A percentile compares a stretch with the other conserved stretches of the same genome.
These are phyloP conservation scores for Kryphioiulus occultus DNA, from an alignment of 2,888 invertebrate genomes.

Conservation along the genomic window DNA sequence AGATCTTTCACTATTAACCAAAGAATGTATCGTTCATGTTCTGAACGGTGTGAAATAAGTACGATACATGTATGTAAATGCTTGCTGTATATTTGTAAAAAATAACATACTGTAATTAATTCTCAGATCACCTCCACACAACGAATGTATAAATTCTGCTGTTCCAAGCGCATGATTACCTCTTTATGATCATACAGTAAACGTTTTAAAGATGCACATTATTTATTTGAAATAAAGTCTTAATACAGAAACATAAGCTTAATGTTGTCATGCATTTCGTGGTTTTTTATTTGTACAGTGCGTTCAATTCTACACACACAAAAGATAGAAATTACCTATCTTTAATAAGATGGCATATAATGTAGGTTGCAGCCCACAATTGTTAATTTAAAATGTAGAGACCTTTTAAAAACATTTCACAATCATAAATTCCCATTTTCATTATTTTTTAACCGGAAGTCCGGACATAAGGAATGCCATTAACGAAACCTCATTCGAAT, in stretches of 20 bases:
- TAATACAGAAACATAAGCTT: not conserved
- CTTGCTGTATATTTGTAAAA: not conserved
- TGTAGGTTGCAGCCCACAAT: too few species aligned
- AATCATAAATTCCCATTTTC: too few species aligned
- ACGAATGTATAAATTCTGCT: not conserved
- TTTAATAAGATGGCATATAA: too few species aligned
- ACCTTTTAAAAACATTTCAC: too few species aligned
- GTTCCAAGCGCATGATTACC: not conserved
- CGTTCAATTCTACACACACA: too few species aligned
- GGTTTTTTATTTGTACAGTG: not conserved
- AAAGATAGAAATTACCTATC: too few species aligned
- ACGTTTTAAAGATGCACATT: not conserved
- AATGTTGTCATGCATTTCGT: not conserved
- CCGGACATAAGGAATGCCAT: too few species aligned
- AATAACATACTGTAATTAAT: not conserved
- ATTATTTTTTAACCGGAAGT: too few species aligned
- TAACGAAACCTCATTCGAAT: too few species aligned
- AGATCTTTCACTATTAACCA: not conserved
- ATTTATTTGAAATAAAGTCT: not conserved
- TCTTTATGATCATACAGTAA: not conserved
- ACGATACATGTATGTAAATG: too few species aligned
- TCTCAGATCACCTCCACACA: not conserved
- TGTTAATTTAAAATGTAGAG: too few species aligned
- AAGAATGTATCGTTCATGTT: not conserved
- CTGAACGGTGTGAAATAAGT: not conserved